Evolutionary conservation across 2,888 invertebrate genomes (phyloP), one percentile per base, ranked within the genome.

Genomic region (Anarsia innoxiella): DNA sequence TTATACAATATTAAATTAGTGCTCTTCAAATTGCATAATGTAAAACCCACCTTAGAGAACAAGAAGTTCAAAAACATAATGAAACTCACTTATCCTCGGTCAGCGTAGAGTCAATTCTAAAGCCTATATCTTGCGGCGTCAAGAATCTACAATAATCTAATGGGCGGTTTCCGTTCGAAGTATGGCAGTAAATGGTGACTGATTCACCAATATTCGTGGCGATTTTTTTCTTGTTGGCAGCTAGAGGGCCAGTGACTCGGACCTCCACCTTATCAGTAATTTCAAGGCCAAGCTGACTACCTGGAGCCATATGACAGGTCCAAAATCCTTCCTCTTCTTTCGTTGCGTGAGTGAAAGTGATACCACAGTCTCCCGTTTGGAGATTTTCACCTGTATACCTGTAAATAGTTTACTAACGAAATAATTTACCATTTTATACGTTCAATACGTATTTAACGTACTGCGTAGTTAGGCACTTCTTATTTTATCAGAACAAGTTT

Each of bases 131-230:
- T 13, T 38, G 56, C 0, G 87, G 86, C 2, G 74, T 48, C 23
- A 77, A 50, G 46, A 87, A 87, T 44, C 87, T 61, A 42, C 87
- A 87, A 44, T 87, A 86, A 6, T 78, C 67, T 32, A 87, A 48
- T 0, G 83, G 73, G 12, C 66, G 58, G 6, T 61, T 66, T 0
- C 71, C 71, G 46, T 77, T 80, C 0, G 84, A 66, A 1, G 78
- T 76, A 30, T 68, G 75, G 40, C 87, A 87, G 37, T 73, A 67
- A 27, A 87, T 40, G 0, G 71, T 74, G 0, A 62, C 53, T 6
- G 53, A 42, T 1, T 49, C 55, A 0, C 71, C 77, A 1, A 65
- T 12, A 0, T 12, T 37, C 0, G 52, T 59, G 1, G 33, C 40
- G 1, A 80, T 44, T 30, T 67, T 54, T 32, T 49, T 52, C 4